Conservation (phyloP, 2,888 invertebrate species). For the Tuta absoluta region DNA sequence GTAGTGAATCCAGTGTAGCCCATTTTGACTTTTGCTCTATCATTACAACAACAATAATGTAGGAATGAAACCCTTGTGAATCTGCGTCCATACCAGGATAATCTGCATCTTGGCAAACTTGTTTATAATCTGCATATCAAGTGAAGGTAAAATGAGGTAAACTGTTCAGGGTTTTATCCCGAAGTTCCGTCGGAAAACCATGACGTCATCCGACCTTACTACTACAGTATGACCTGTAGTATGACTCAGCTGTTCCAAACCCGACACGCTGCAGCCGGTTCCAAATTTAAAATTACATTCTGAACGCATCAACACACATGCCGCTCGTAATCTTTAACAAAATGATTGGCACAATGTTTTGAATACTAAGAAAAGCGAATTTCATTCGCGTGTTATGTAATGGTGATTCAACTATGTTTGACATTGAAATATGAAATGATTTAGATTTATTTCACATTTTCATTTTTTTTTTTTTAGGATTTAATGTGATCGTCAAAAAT, state of each 20-base stretch:
- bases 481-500: too few species aligned
- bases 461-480: too few species aligned
- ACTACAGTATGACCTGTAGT: conserved; percentile 13
- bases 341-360: background rate
- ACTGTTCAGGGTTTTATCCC: conserved; percentile 12
- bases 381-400: conserved; percentile 8
- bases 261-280: background rate
- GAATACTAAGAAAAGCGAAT: conserved; percentile 15
- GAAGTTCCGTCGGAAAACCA: background rate
- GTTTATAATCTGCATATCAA: background rate
- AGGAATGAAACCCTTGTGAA: too few species aligned
- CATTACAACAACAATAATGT: too few species aligned
- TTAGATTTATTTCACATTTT: too few species aligned
- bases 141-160: conserved; percentile 7
- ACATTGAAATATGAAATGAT: conserved; percentile 16
- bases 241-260: conserved; percentile 13
- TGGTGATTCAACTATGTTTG: conserved; percentile 11
- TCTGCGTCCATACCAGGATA: too few species aligned
- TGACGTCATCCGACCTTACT: conserved; percentile 18
- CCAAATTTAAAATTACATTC: conserved; percentile 13
- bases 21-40: too few species aligned
- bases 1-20: too few species aligned
- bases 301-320: conserved; percentile 9
- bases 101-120: background rate
- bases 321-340: background rate